Percentiles rank a stretch among this genome's conserved stretches.
These are phyloP conservation scores for Muscicapa striata DNA, from an alignment of 2,797 vertebrate genomes.

Conservation along the genomic window DNA sequence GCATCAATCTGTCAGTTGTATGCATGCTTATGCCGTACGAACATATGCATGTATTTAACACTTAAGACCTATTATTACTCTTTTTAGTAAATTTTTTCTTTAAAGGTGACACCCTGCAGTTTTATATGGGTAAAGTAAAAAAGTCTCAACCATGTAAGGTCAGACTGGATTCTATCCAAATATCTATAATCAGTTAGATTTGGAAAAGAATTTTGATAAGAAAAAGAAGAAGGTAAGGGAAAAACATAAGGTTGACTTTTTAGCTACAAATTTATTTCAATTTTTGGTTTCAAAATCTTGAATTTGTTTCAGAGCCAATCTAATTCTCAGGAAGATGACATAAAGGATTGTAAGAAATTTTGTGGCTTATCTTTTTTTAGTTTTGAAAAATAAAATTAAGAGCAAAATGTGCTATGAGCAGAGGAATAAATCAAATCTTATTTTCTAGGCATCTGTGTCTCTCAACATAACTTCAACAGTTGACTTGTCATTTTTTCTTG, in stretches of 20 bases:
- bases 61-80: background rate
- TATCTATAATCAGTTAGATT: background rate
- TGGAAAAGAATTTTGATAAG: background rate
- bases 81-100: background rate
- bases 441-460: background rate
- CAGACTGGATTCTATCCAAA: background rate
- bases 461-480: background rate
- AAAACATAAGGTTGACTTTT: background rate
- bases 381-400: background rate
- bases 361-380: background rate
- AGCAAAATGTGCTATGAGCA: background rate
- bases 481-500: background rate
- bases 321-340: background rate
- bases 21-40: background rate
- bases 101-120: background rate
- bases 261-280: background rate
- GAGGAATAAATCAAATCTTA: background rate
- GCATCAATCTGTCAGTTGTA: background rate
- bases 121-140: background rate
- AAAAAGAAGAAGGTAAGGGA: background rate
- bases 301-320: background rate
- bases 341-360: background rate
- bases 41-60: background rate
- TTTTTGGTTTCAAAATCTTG: background rate
- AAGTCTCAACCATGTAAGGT: background rate